Evolutionary conservation across 2,888 invertebrate species (phyloP).

Genomic region (Ferdinandea cuprea): DNA sequence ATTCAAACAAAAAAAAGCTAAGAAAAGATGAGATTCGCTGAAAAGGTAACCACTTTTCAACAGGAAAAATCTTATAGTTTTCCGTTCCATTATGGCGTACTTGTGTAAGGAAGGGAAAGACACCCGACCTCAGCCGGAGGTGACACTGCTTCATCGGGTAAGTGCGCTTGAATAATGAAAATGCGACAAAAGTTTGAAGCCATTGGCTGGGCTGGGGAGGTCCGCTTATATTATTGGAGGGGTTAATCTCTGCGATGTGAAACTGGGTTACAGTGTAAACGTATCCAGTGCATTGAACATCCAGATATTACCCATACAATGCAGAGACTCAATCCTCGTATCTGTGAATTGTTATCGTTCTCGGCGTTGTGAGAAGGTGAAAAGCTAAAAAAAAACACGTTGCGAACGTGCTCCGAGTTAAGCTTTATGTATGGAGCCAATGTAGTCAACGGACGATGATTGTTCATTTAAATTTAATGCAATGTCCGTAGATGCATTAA

Average conservation of each 20-base stretch:
- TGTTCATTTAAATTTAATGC: slow-evolving; percentile 57
- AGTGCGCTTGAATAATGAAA: slow-evolving; percentile 71
- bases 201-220: slow-evolving; percentile 59
- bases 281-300: slow-evolving; percentile 65
- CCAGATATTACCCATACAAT: slow-evolving; percentile 42
- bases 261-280: slow-evolving; percentile 62
- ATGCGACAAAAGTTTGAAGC: slow-evolving; percentile 70
- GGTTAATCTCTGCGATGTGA: slow-evolving; percentile 50
- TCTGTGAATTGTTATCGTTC: not conserved
- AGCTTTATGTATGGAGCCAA: slow-evolving; percentile 36
- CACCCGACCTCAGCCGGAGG: slow-evolving; percentile 18
- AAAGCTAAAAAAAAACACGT: slow-evolving; percentile 47
- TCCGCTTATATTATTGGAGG: slow-evolving; percentile 16
- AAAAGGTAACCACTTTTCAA: slow-evolving; percentile 69
- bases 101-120: slow-evolving; percentile 30
- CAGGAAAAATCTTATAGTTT: slow-evolving; percentile 64
- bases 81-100: slow-evolving; percentile 59
- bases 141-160: slow-evolving; percentile 65
- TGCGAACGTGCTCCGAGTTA: slow-evolving; percentile 57
- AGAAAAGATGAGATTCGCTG: slow-evolving; percentile 54
- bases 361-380: not conserved
- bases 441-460: slow-evolving; percentile 59
- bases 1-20: slow-evolving; percentile 1
- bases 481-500: slow-evolving; percentile 11
- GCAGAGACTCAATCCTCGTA: slow-evolving; percentile 4